A percentile compares a stretch with the other conserved stretches of the same genome.
These are phyloP conservation scores for Orthosia incerta DNA, from an alignment of 2,888 invertebrate species.

Conservation along the genomic window DNA sequence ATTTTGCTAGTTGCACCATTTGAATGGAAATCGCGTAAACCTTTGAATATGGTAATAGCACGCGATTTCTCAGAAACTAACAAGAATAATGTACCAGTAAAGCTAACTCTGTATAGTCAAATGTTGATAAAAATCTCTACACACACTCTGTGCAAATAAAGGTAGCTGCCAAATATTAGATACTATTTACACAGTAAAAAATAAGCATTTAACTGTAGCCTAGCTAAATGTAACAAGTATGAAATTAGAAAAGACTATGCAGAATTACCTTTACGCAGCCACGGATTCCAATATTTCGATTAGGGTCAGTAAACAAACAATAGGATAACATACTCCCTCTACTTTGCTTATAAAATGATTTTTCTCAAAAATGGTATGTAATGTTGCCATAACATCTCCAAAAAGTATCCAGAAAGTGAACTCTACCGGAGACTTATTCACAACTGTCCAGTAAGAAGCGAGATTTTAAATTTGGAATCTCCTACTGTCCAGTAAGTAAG, in stretches of 20 bases:
- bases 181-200: conserved; percentile 50
- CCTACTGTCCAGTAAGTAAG: no score
- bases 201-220: conserved; percentile 27
- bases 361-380: no score
- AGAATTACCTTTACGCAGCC: conserved; percentile 43
- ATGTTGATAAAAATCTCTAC: conserved; percentile 2
- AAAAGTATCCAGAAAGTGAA: no score
- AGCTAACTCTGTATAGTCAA: conserved; percentile 53
- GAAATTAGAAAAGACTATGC: conserved; percentile 36
- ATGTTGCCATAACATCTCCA: no score
- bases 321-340: neutral
- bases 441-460: no score
- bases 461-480: no score
- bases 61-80: conserved; percentile 22
- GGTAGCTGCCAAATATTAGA: conserved; percentile 55
- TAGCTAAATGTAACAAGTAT: conserved; percentile 25
- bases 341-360: neutral
- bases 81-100: conserved; percentile 30
- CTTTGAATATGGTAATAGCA: conserved; percentile 16
- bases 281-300: conserved; percentile 58
- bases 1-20: conserved; percentile 70
- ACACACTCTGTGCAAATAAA: conserved; percentile 18
- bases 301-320: conserved; percentile 20
- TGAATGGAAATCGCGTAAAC: conserved; percentile 44
- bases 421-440: no score